These are phyloP conservation scores for Catharus bicknelli DNA, from an alignment of 2,113 vertebrate genomes.

Conservation along the genomic window DNA sequence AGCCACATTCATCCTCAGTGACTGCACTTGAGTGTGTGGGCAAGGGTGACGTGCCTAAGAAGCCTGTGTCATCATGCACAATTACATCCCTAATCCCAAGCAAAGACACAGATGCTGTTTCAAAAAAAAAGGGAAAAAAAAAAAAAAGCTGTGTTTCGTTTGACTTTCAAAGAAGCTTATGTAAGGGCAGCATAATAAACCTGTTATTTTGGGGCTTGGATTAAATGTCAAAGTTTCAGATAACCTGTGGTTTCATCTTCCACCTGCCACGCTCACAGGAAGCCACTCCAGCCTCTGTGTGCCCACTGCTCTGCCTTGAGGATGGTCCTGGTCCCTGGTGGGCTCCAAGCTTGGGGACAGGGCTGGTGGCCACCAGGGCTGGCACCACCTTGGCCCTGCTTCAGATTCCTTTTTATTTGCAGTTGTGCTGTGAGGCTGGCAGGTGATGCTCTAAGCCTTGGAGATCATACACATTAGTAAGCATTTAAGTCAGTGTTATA, in stretches of 20 bases:
- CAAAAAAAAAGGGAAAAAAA: neutral
- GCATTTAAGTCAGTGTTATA: constrained; percentile 31
- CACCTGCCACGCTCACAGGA: neutral
- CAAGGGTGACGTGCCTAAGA: neutral
- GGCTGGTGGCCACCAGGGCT: rapidly evolving
- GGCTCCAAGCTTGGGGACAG: neutral
- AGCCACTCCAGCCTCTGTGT: neutral
- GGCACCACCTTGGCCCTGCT: neutral
- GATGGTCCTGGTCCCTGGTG: neutral
- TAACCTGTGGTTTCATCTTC: neutral
- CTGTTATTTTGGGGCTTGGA: neutral
- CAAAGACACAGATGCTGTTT: constrained; percentile 39
- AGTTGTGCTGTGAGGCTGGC: neutral
- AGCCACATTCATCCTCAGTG: neutral
- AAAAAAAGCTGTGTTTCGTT: neutral
- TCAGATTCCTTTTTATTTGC: neutral
- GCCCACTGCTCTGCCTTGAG: neutral
- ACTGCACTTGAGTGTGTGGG: neutral
- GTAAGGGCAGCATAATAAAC: constrained; percentile 7
- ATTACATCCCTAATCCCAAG: neutral
- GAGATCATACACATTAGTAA: neutral
- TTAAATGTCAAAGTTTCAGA: constrained; percentile 27
- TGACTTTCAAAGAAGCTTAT: constrained; percentile 40
- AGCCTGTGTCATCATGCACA: constrained; percentile 24
- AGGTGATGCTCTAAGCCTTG: constrained; percentile 21